Evolutionary conservation across 2,888 invertebrate genomes (phyloP).

Genomic region (Muschampia plurimacula): DNA sequence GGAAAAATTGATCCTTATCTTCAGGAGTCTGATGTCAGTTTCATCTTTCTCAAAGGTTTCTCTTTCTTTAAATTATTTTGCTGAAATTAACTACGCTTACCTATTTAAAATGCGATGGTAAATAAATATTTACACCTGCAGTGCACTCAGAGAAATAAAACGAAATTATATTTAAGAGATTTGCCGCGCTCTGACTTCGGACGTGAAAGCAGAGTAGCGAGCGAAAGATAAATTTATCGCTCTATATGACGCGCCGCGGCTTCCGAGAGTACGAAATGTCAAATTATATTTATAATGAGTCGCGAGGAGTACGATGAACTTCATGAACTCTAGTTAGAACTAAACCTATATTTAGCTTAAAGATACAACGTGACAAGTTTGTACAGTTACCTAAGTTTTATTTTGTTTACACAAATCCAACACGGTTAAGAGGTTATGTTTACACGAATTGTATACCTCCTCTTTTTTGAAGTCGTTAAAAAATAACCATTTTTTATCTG

Average conservation of each 20-base stretch:
- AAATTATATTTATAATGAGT: slow-evolving; percentile 52
- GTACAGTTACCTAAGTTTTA: not conserved
- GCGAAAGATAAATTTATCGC: slow-evolving; percentile 40
- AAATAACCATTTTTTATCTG: no score
- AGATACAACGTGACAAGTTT: not conserved
- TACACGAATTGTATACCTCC: no score
- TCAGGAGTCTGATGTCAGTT: no score
- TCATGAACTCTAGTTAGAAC: slow-evolving; percentile 33
- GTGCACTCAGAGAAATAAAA: not conserved
- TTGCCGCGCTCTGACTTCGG: slow-evolving; percentile 5
- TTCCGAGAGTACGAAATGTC: slow-evolving; percentile 49
- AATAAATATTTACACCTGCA: no score
- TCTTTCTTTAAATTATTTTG: no score
- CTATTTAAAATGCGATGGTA: no score
- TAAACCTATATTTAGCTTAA: slow-evolving; percentile 9
- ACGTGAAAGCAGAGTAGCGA: slow-evolving; percentile 11
- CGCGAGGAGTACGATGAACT: slow-evolving; percentile 51
- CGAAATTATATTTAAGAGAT: slow-evolving; percentile 15
- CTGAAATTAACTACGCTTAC: no score
- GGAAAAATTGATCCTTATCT: no score
- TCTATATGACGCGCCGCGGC: slow-evolving; percentile 37
- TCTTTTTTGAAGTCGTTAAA: no score
- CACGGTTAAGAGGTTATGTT: no score
- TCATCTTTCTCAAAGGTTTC: no score
- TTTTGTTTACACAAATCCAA: not conserved